Base-by-base conservation (phyloP, 2,888 invertebrate species). In the Galerucella nymphaeae region DNA sequence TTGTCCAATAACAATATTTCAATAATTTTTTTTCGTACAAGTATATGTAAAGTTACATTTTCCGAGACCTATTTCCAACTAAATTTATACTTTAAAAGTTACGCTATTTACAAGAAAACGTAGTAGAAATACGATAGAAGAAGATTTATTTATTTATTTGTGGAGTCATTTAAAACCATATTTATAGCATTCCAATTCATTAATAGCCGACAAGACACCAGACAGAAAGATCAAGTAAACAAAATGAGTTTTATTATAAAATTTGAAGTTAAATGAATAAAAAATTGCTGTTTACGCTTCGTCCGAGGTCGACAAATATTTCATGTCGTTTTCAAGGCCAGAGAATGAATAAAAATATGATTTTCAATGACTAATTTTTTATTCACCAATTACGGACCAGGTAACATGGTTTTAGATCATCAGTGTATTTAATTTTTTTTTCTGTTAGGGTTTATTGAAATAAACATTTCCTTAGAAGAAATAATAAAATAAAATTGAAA, bases 231-330 rank as follows among this genome's bases (percentile, higher is more conserved):
- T 59, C 59, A 13, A 14, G 59, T 38, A 59, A 59, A 30, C 48
- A 23, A 53, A 53, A 65, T 23, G 57, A 57, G 41, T 41, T 57
- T 66, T 66, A 20, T 23, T 42, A 57, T n/a, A 41, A 41, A 57
- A 66, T 65, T 53, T 57, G 57, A 57, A 66, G 18, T 50, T 68
- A 20, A 13, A 50, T 6, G 68, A 50, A 68, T 68, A 62, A 68
- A 68, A 68, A 61, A 68, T 68, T 9, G 50, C 38, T 68, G 50
- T 68, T 68, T 68, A 68, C 61, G n/a, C 30, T 68, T 8, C 30
- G 18, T 41, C 42, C 50, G 68, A 68, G 68, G 68, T 50, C 68
- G 68, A 48, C 41, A 38, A 20, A 61, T 68, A 68, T 50, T 61
- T 68, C 59, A 68, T 50, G 48, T 48, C 68, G 14, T n/a, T 38